These are phyloP conservation scores for Ranitomeya variabilis DNA, from an alignment of 2,113 vertebrate genomes.

Conservation along the genomic window DNA sequence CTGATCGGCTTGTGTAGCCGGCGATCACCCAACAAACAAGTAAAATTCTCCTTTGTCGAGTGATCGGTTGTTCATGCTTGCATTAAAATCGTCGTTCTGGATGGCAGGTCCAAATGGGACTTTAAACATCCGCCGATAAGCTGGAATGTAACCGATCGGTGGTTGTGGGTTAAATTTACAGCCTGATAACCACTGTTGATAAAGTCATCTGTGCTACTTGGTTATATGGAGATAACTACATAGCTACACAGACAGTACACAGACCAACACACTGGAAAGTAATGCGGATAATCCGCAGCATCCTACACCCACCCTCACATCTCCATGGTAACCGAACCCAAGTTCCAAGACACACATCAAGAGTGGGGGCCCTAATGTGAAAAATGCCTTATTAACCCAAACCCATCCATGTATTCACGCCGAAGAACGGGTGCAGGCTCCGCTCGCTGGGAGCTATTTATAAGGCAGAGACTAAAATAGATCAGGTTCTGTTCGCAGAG, in stretches of 20 bases:
- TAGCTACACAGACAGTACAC: neutral
- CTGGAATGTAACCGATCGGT: too few relatives aligned
- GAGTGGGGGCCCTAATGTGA: constrained; percentile 44
- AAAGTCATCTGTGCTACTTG: neutral
- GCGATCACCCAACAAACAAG: too few relatives aligned
- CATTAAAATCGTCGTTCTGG: too few relatives aligned
- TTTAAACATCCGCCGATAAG: too few relatives aligned
- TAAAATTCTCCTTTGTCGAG: too few relatives aligned
- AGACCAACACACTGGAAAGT: constrained; percentile 34
- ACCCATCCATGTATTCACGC: neutral
- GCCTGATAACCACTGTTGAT: neutral
- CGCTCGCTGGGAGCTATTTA: constrained; percentile 37
- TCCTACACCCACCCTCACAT: constrained; percentile 50
- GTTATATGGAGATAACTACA: neutral
- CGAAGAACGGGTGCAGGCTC: neutral
- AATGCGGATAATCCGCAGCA: constrained; percentile 43
- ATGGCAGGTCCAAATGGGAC: too few relatives aligned
- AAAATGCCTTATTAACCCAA: constrained; percentile 49
- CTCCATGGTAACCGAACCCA: constrained; percentile 55
- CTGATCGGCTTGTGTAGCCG: too few relatives aligned
- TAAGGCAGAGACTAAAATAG: constrained; percentile 51
- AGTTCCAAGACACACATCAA: constrained; percentile 31
- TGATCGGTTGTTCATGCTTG: too few relatives aligned
- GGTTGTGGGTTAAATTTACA: too few relatives aligned
- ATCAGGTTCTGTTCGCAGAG: constrained; percentile 11